These are phyloP conservation scores for Clamator glandarius DNA, from an alignment of 2,797 vertebrate genomes.

Conservation along the genomic window DNA sequence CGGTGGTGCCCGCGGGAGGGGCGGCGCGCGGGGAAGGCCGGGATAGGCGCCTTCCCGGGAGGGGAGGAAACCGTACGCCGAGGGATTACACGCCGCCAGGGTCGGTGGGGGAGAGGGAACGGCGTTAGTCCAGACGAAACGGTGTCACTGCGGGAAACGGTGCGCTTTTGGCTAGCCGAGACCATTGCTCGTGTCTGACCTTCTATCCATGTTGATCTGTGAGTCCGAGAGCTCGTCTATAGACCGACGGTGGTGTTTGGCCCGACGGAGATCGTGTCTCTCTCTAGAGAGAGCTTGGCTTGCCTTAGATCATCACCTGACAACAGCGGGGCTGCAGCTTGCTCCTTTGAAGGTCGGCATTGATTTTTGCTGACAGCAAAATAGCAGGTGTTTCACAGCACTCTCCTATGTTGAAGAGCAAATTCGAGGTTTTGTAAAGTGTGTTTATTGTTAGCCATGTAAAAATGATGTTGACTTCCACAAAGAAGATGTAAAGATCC, in stretches of 20 bases:
- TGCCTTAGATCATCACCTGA: background rate
- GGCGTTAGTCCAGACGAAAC: no score
- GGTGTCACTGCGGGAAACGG: background rate
- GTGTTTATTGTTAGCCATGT: background rate
- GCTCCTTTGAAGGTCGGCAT: background rate
- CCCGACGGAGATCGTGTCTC: background rate
- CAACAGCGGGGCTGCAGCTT: background rate
- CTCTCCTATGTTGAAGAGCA: background rate
- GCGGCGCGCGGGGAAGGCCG: background rate
- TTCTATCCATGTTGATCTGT: background rate
- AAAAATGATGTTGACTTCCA: background rate
- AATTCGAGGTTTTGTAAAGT: background rate
- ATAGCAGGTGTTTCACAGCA: background rate
- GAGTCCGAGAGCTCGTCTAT: background rate
- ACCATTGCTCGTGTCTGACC: background rate
- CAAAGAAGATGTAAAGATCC: background rate
- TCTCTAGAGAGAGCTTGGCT: background rate
- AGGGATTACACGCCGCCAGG: background rate
- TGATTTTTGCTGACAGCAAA: slow-evolving; percentile 33
- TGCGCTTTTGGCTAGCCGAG: background rate
- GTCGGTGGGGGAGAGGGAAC: accelerated
- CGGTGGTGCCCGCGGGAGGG: background rate
- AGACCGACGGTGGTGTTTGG: background rate
- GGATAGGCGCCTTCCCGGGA: background rate
- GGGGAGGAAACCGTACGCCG: background rate